Evolutionary conservation across 2,797 vertebrate genomes (phyloP).

Genomic region (Carduelis carduelis): DNA sequence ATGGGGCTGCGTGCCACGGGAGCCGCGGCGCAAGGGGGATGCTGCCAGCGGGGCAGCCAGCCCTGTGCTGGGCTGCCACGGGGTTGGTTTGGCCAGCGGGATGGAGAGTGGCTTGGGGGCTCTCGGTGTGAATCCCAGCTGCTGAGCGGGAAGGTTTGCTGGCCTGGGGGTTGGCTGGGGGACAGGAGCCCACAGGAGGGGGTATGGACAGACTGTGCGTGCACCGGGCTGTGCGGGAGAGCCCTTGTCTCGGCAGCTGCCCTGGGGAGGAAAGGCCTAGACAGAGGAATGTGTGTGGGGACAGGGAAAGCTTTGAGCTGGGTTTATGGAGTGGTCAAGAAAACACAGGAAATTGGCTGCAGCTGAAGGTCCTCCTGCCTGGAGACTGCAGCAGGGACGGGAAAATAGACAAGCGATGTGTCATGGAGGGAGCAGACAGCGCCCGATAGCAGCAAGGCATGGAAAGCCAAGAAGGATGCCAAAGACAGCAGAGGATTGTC

Average conservation of each 20-base stretch:
- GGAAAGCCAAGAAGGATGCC: not conserved
- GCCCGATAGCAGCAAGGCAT: not conserved
- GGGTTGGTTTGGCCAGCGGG: rapidly evolving
- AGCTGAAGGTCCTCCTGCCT: constrained; percentile 33
- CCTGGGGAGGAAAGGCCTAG: not conserved
- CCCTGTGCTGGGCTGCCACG: rapidly evolving
- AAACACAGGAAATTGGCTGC: constrained; percentile 62
- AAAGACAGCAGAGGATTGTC: constrained; percentile 40
- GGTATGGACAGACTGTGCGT: rapidly evolving
- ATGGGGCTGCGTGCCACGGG: rapidly evolving
- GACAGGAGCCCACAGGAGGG: not conserved
- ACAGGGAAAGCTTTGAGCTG: constrained; percentile 24
- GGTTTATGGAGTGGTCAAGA: constrained; percentile 51
- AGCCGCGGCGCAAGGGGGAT: rapidly evolving
- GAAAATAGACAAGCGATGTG: constrained; percentile 16
- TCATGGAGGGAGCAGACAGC: constrained; percentile 6
- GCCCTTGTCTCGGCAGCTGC: not conserved
- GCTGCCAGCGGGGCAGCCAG: not conserved
- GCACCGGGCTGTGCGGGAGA: not conserved
- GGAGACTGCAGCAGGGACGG: not conserved
- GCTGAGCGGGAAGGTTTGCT: rapidly evolving
- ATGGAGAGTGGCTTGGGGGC: rapidly evolving
- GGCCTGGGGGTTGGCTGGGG: not conserved
- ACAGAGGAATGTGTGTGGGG: constrained; percentile 39
- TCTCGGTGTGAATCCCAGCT: not conserved